Percentiles rank a stretch among this genome's conserved stretches.
Conservation (phyloP, 2,888 invertebrate species). For the Beris chalybata region DNA sequence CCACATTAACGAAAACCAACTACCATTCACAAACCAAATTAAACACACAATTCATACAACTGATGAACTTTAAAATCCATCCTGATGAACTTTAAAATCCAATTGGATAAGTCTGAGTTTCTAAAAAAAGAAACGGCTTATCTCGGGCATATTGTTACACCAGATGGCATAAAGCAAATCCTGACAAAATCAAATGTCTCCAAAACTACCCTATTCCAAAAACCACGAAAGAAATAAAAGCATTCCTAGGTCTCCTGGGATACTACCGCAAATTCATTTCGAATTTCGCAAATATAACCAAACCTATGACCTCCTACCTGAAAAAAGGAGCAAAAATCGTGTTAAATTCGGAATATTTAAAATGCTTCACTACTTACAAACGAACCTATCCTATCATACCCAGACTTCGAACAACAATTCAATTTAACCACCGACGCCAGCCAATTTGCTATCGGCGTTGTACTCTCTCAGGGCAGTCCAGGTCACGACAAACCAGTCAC, state of each 20-base stretch:
- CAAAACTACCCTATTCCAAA: slow-evolving; percentile 39
- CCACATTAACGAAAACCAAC: no score
- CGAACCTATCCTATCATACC: slow-evolving; percentile 48
- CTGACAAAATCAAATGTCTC: slow-evolving; percentile 39
- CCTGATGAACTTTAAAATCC: no score
- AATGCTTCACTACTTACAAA: slow-evolving; percentile 36
- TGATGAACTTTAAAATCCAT: no score
- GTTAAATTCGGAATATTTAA: slow-evolving; percentile 12
- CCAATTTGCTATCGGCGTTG: slow-evolving; percentile 42
- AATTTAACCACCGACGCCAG: slow-evolving; percentile 45
- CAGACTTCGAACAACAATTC: slow-evolving; percentile 47
- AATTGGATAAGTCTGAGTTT: no score
- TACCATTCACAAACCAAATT: no score
- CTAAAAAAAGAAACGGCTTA: no score
- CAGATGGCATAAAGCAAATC: no score
- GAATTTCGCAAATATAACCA: slow-evolving; percentile 36
- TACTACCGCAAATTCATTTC: slow-evolving; percentile 41
- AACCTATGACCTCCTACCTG: slow-evolving; percentile 36
- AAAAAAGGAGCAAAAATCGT: slow-evolving; percentile 28
- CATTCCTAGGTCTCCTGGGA: slow-evolving; percentile 37
- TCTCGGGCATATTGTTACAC: no score
- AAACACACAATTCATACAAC: no score
- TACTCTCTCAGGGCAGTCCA: no score
- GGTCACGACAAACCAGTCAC: no score
- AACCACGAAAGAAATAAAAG: slow-evolving; percentile 36